These are phyloP conservation scores for Chouioia cunea DNA, from an alignment of 2,888 invertebrate species.

Conservation along the genomic window DNA sequence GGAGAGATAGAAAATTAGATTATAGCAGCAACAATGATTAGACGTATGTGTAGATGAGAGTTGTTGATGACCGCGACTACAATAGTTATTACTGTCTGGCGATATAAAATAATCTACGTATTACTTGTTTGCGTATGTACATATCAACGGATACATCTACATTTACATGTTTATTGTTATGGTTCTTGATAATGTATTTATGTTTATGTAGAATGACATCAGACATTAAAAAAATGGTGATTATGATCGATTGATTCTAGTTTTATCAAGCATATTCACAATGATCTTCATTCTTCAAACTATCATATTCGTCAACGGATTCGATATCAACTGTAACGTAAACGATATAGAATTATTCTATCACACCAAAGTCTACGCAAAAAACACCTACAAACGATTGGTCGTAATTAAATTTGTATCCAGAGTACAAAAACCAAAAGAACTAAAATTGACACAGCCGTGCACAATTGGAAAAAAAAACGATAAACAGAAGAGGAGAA, in stretches of 20 bases:
- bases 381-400: no score
- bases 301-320: no score
- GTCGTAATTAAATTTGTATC: not conserved
- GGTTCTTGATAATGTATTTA: constrained; percentile 3
- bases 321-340: no score
- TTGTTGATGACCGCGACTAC: not conserved
- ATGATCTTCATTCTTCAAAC: no score
- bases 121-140: not conserved
- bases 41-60: not conserved
- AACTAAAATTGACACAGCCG: not conserved
- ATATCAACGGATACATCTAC: not conserved
- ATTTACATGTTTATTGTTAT: not conserved
- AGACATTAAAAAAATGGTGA: not conserved
- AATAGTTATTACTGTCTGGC: not conserved
- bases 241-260: constrained; percentile 5
- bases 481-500: not conserved
- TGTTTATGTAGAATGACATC: constrained; percentile 6
- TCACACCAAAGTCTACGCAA: no score
- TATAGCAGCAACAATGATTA: not conserved
- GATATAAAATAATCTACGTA: not conserved
- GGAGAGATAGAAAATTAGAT: not conserved
- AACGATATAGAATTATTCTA: no score
- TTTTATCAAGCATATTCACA: not conserved
- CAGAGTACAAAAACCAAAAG: not conserved
- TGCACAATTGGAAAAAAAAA: not conserved